Base-by-base conservation (phyloP, 2,888 invertebrate genomes). In the Andrena hattorfiana region DNA sequence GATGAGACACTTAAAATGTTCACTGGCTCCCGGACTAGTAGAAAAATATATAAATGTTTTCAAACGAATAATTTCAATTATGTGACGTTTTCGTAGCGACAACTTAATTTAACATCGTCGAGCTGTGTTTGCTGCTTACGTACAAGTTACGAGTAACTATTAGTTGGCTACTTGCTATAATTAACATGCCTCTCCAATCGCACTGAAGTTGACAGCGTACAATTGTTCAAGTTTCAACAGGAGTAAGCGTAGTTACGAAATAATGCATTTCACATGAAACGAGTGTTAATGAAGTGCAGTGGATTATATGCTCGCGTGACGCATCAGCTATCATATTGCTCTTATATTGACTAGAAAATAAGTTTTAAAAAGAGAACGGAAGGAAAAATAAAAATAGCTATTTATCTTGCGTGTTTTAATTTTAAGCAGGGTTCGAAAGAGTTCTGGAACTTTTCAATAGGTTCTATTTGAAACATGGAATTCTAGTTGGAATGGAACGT, bases 171-270 rank as follows among this genome's bases (percentile, higher is more conserved):
- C 10, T 16, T n/a, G 28, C 8, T 70, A 60, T 51, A 60, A 75
- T 79, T 75, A 75, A 13, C n/a, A 20, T 16, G 35, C 66, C 16
- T 26, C 60, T 64, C 28, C 60, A 56, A 20, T 59, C 51, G 30
- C 59, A 13, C 23, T 70, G 79, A 26, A 63, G 60, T 59, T 60
- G 75, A 70, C 69, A 70, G 59, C 13, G 6, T 54, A 23, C 30
- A 13, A 70, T 74, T 63, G 62, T 69, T 54, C 49, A 42, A 35
- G 32, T 20, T 26, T 49, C 64, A 28, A 49, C 23, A n/a, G n/a
- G 23, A 23, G n/a, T 42, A 59, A 74, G 16, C 23, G 23, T 20
- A 20, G 63, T 64, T 75, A 69, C 49, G 26, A 54, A 68, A 60
- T n/a, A 60, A 60, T 32, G 48, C 20, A n/a, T 26, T n/a, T 75